Evolutionary conservation across 2,797 vertebrate species (phyloP).

Genomic region (Glyptemys insculpta): DNA sequence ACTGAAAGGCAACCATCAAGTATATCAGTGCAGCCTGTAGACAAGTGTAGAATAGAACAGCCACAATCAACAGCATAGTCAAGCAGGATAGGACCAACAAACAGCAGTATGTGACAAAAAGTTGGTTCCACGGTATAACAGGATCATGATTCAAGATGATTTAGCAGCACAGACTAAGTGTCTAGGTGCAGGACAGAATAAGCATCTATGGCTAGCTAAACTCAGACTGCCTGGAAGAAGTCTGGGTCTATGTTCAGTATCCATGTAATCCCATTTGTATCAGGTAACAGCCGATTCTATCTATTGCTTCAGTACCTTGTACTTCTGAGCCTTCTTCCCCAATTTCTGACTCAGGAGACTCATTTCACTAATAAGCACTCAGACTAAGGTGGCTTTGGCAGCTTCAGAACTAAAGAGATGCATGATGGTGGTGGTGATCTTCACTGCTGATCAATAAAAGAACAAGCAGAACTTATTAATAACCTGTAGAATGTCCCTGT

Average conservation of each 20-base stretch:
- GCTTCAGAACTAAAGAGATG: conserved; percentile 26
- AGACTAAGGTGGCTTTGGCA: neutral
- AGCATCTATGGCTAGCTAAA: neutral
- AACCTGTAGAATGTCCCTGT: neutral
- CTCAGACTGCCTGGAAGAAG: neutral
- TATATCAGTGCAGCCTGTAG: neutral
- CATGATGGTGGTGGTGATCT: neutral
- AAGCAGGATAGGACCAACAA: neutral
- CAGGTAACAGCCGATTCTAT: neutral
- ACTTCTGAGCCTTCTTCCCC: neutral
- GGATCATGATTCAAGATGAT: neutral
- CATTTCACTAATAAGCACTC: conserved; percentile 10
- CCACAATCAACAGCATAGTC: neutral
- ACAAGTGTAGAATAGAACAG: neutral
- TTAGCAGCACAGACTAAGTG: neutral
- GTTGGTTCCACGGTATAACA: neutral
- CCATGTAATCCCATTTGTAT: neutral
- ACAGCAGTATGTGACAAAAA: neutral
- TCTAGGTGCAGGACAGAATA: neutral
- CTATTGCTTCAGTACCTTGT: neutral
- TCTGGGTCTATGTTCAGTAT: neutral
- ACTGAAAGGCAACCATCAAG: neutral
- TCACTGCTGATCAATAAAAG: conserved; percentile 34
- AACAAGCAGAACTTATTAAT: conserved; percentile 43
- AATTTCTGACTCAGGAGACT: neutral